Conservation (phyloP, 2,797 vertebrate species). For the Erpetoichthys calabaricus region DNA sequence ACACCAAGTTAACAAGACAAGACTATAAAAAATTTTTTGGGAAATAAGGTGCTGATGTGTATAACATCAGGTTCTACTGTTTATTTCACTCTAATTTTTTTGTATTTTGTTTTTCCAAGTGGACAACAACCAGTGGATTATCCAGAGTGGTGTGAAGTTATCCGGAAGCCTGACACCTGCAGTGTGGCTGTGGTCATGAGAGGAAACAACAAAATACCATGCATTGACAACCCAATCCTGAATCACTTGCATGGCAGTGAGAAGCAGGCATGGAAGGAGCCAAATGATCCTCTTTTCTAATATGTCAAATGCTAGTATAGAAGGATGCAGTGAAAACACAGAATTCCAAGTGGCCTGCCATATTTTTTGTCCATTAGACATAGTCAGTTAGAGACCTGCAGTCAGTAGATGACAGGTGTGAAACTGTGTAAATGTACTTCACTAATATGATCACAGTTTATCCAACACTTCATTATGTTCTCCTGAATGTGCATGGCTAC, state of each 20-base stretch:
- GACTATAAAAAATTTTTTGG: too few species aligned
- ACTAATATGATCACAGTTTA: too few species aligned
- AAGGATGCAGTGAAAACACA: too few species aligned
- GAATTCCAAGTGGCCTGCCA: too few species aligned
- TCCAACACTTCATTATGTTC: too few species aligned
- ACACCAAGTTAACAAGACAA: too few species aligned
- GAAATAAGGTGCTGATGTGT: not conserved
- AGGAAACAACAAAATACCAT: constrained; percentile 52
- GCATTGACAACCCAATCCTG: constrained; percentile 35
- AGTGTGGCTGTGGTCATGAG: constrained; percentile 51
- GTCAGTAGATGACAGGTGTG: too few species aligned
- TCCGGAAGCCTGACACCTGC: constrained; percentile 50
- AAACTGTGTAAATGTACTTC: too few species aligned
- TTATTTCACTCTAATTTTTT: not conserved
- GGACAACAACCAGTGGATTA: constrained; percentile 47
- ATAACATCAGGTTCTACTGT: not conserved
- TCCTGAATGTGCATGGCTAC: too few species aligned
- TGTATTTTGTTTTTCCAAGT: constrained; percentile 19
- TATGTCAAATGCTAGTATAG: too few species aligned
- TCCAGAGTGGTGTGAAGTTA: constrained; percentile 55
- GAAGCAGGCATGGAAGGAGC: constrained; percentile 36
- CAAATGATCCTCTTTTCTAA: constrained; percentile 47
- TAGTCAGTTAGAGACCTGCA: too few species aligned
- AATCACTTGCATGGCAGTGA: constrained; percentile 29
- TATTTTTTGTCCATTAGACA: too few species aligned